Conservation (phyloP, 37 sponge, comb jelly and placozoan species). For the Axinella damicornis region DNA sequence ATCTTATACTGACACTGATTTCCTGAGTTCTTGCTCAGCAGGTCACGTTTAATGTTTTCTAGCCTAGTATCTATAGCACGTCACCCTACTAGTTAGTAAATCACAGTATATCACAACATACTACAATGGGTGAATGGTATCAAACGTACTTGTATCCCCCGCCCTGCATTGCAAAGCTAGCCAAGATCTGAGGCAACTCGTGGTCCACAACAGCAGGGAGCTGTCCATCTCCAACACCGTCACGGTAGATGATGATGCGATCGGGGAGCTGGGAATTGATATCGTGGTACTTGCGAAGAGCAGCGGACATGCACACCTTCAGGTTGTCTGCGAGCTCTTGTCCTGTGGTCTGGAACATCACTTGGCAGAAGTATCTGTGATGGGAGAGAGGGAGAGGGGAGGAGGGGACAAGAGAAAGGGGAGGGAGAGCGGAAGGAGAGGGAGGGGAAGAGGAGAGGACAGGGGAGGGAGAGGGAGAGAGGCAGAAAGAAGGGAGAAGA, state of each 20-base stretch:
- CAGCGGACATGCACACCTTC: constrained; percentile 75
- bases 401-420: neutral
- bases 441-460: no score
- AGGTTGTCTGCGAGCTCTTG: constrained; percentile 91
- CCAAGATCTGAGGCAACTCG: constrained; percentile 79
- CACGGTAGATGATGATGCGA: constrained; percentile 92
- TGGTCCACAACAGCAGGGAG: constrained; percentile 70
- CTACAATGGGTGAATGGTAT: no score
- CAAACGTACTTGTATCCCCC: constrained; percentile 52
- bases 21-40: no score
- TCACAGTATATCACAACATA: no score
- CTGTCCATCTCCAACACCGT: constrained; percentile 99
- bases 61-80: no score
- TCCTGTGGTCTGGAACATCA: constrained; percentile 88
- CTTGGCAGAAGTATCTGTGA: constrained; percentile 86
- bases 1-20: no score
- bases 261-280: constrained; percentile 86
- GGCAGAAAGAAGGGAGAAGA: no score
- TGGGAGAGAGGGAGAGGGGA: neutral
- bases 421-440: no score
- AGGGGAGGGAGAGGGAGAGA: no score
- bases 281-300: constrained; percentile 75
- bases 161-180: constrained; percentile 44
- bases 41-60: no score
- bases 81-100: no score